Conservation (phyloP, 2,113 vertebrate species). For the Nycticorax nycticorax region DNA sequence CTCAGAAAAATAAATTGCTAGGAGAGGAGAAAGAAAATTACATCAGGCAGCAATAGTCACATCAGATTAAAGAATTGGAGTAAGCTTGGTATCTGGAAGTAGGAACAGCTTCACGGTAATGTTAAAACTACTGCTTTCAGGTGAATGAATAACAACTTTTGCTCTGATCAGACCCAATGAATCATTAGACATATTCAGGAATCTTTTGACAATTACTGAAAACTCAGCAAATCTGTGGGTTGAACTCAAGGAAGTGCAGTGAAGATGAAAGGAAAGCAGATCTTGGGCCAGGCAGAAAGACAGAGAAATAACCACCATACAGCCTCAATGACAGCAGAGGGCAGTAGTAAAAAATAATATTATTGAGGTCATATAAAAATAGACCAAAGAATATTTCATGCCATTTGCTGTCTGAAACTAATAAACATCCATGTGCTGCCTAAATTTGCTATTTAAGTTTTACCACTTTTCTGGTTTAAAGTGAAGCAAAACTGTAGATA, state of each 20-base stretch:
- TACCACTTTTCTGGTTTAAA: background rate
- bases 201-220: background rate
- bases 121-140: background rate
- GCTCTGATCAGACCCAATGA: background rate
- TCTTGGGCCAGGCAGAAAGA: background rate
- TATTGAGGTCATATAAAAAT: slow-evolving; percentile 47
- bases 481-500: background rate
- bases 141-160: background rate
- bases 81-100: background rate
- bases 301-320: background rate
- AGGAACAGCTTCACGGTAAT: background rate
- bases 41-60: background rate
- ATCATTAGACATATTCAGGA: background rate
- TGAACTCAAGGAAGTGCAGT: background rate
- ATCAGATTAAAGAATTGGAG: background rate
- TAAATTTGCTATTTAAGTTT: background rate
- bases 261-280: background rate
- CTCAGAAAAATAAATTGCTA: background rate
- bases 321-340: background rate
- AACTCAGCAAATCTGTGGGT: background rate
- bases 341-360: background rate
- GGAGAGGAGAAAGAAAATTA: background rate
- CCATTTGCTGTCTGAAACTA: background rate
- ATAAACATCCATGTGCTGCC: background rate
- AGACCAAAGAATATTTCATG: slow-evolving; percentile 28